Evolutionary conservation across 2,888 invertebrate species (phyloP), one percentile per base, ranked within the genome.

Genomic region (Hymenopus coronatus): DNA sequence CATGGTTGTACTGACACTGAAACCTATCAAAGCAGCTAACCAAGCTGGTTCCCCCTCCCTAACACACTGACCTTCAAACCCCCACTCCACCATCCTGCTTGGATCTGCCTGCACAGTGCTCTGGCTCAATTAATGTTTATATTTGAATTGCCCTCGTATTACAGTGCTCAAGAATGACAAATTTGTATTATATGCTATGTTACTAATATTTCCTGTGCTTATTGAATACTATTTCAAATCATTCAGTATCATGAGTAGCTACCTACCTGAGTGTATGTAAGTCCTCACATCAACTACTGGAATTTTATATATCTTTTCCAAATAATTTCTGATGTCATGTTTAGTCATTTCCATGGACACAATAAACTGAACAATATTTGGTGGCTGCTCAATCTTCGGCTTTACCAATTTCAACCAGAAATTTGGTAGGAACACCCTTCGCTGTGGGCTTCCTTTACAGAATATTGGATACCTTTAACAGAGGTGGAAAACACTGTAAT

Each of bases 361-460:
- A 87, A 97, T 95, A 93, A 99, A 99, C 88, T 97, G 95, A 0
- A 98, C 97, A 83, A 97, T 93, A 94, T 99, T 98, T 85, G 96
- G 94, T 4, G 97, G 97, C 91, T 96, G 95, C 70, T 94, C 94
- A 28, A 93, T 91, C 6, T 93, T 92, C 1, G 98, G 96, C 88
- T 96, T 95, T 0, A 99, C 95, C 28, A 99, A 92, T 94, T 99
- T 99, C 96, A 99, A 96, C 98, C 98, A 99, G 94, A 99, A 99
- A 93, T 99, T 98, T 0, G 99, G 99, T 70, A 99, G 94, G 93
- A 98, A 98, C 15, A 99, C 95, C 89, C 99, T 94, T 70, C 98
- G 94, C 92, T 99, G 99, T n/a, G 99, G 99, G 93, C 98, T 97
- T 25, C 99, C 99, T 93, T 95, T 96, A 93, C 97, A 97, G 93